Evolutionary conservation across 2,888 invertebrate genomes (phyloP), one percentile per base, ranked within the genome.

Genomic region (Xylocampa areola): DNA sequence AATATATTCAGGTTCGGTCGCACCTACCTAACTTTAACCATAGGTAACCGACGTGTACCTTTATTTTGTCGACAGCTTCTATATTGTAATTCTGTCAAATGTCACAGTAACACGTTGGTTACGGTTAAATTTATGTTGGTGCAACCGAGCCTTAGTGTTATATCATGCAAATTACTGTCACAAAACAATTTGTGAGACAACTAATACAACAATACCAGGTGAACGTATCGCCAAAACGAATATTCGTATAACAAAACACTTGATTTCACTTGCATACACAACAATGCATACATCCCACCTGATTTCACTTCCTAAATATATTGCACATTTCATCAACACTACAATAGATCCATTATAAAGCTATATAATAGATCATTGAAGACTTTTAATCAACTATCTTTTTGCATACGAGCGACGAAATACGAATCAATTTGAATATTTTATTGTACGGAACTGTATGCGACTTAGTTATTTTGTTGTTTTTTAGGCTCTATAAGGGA

Each of bases 211-310:
- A n/a, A n/a, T n/a, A n/a, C n/a, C n/a, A 37, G 45, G 68, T 62
- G 41, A 67, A 48, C 11, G 54, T 3, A n/a, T 23, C 27, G 10
- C 16, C 10, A 33, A 55, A 48, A 30, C 40, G 16, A 52, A 66
- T 47, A 47, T 66, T 54, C 60, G 47, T 32, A 17, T 16, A 41
- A 60, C 50, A 21, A 60, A 4, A 14, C 11, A 35, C 13, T 33
- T 36, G 59, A 50, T 72, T 72, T 58, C 52, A 59, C 53, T 27
- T 62, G 57, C 69, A 72, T 54, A 61, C 37, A 47, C 21, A 63
- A 68, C 62, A 58, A 63, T 66, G 48, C 73, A 72, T 55, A 59
- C 49, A 67, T 29, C n/a, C n/a, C n/a, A 48, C 8, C 16, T 4
- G 40, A 47, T 63, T 70, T 69, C 69, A 52, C 62, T 61, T 65